Evolutionary conservation across 1,140 invertebrate species (phyloP), one percentile per base, ranked within the genome.

Genomic region (Pseudomyrmex sp.): DNA sequence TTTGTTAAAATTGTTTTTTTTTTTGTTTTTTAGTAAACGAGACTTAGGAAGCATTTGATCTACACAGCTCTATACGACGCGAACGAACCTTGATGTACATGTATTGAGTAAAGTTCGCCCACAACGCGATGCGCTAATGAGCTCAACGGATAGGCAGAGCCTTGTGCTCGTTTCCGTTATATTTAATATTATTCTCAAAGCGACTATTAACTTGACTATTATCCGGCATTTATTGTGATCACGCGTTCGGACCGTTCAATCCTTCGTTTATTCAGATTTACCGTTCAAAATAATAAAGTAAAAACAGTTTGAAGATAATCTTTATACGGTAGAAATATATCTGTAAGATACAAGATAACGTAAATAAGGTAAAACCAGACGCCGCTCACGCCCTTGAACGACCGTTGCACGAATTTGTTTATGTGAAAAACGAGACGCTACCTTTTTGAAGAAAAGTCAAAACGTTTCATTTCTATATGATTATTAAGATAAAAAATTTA

Each of bases 91-190:
- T 92, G 90, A 86, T 61, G 79, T 75, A 65, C 80, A 87, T 92
- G 91, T 92, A 35, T 92, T 92, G 91, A 91, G 90, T 70, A 87
- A 75, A 65, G 62, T 66, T 80, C 82, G 74, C 87, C 88, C 79
- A 91, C 86, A 79, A 68, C 50, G 61, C 73, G 82, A 58, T 20
- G 50, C 44, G 48, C 65, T 15, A 73, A 89, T 75, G 83, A 87
- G 61, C 50, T 56, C 56, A 48, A 75, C 80, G 62, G 72, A 62
- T 46, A 63, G 20, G 75, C 26, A n/a, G 66, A 89, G 62, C 91
- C 91, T 92, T 92, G 92, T 87, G 85, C 91, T 77, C 91, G 52
- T 92, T 92, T 90, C 83, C 72, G 12, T 92, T 91, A 89, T 89
- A 89, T 90, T 90, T 35, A 92, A 91, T 76, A 52, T 35, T 44